Evolutionary conservation across 2,888 invertebrate species (phyloP).

Genomic region (Gortyna flavago): DNA sequence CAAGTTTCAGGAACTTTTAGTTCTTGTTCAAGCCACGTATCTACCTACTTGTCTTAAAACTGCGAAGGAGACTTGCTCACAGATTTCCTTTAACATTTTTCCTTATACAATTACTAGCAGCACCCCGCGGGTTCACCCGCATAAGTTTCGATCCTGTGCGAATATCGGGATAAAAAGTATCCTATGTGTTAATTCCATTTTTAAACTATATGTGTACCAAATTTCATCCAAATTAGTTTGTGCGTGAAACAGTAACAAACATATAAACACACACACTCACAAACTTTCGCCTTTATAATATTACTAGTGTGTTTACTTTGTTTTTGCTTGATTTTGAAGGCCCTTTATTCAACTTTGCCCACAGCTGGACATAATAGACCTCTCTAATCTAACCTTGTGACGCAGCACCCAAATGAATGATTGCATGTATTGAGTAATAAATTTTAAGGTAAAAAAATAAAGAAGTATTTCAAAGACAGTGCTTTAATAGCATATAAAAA

Average conservation of each 20-base stretch:
- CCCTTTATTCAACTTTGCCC: not conserved
- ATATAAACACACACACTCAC: no score
- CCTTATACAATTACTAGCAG: not conserved
- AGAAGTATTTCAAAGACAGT: not conserved
- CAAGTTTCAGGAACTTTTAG: conserved; percentile 4
- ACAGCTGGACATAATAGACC: not conserved
- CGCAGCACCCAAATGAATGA: no score
- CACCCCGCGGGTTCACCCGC: no score
- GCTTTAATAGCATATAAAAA: conserved; percentile 23
- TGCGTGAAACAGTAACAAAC: no score
- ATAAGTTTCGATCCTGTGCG: no score
- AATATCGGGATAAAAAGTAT: no score
- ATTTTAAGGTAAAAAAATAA: not conserved
- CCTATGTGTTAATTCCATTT: no score
- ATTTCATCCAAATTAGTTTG: no score
- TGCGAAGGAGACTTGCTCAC: not conserved
- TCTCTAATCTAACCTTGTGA: not conserved
- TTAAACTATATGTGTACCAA: no score
- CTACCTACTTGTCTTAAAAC: not conserved
- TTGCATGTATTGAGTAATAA: not conserved
- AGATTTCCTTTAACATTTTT: not conserved
- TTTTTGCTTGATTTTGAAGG: not conserved
- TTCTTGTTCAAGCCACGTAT: not conserved
- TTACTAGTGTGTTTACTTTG: no score
- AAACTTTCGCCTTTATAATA: no score